Percentiles rank a stretch among this genome's conserved stretches.
Conservation (phyloP, 1,140 invertebrate species). For the Arion vulgaris region DNA sequence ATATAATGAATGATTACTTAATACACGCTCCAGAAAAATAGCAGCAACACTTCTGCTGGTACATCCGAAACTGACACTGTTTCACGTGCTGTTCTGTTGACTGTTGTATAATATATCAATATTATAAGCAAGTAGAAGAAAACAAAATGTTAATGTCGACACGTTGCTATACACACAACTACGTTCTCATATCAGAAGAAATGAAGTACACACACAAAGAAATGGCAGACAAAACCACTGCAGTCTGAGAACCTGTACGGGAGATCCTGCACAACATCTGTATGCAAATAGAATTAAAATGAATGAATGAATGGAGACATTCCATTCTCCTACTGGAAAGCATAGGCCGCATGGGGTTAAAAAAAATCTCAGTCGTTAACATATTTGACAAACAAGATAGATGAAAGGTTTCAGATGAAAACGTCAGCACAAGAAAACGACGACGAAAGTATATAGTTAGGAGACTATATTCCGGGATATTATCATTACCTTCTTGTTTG, state of each 20-base stretch:
- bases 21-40: too few relatives aligned
- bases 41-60: too few relatives aligned
- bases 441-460: not conserved
- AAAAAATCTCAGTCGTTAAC: not conserved
- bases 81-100: too few relatives aligned
- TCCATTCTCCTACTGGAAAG: not conserved
- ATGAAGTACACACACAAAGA: not conserved
- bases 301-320: slow-evolving; percentile 31
- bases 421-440: not conserved
- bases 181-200: not conserved
- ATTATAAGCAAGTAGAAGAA: too few relatives aligned
- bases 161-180: not conserved
- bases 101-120: too few relatives aligned
- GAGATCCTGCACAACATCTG: not conserved
- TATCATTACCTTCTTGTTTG: not conserved
- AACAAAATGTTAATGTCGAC: too few relatives aligned
- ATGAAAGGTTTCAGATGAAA: not conserved
- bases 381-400: not conserved
- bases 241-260: not conserved
- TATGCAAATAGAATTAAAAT: slow-evolving; percentile 23
- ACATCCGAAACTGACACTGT: too few relatives aligned
- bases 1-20: too few relatives aligned
- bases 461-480: not conserved
- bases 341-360: not conserved
- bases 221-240: not conserved